Evolutionary conservation across 2,113 vertebrate species (phyloP).

Genomic region (Neolamprologus devosi): DNA sequence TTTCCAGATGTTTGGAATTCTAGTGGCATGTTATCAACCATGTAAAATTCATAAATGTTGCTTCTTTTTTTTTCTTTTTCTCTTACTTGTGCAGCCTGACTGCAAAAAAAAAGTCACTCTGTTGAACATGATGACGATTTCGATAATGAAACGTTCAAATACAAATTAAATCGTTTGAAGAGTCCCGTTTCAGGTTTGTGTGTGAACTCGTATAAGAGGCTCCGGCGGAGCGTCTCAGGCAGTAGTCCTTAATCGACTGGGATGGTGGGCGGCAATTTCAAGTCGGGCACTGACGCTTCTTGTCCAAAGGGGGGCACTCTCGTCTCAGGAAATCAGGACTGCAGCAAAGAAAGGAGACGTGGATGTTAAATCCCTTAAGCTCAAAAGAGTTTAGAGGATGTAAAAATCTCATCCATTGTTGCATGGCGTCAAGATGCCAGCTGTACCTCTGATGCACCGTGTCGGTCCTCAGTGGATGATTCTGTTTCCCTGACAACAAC

Average conservation of each 20-base stretch:
- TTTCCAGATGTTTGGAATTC: neutral
- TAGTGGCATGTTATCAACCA: neutral
- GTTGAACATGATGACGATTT: neutral
- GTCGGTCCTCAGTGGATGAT: slow-evolving; percentile 85
- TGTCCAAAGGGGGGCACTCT: slow-evolving; percentile 51
- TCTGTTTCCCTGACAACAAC: slow-evolving; percentile 99
- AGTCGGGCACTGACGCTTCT: slow-evolving; percentile 29
- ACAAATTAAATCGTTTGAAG: neutral
- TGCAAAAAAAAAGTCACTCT: neutral
- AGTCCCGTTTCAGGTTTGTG: slow-evolving; percentile 1
- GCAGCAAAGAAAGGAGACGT: neutral
- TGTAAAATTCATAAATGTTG: neutral
- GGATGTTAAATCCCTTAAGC: neutral
- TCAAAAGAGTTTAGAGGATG: neutral
- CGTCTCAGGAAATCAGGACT: slow-evolving; percentile 61
- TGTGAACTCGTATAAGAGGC: neutral
- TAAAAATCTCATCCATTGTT: neutral
- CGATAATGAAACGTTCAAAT: neutral
- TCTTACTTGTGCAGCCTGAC: neutral
- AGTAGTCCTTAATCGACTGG: slow-evolving; percentile 9
- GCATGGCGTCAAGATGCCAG: neutral
- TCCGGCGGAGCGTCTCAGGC: neutral
- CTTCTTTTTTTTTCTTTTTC: neutral
- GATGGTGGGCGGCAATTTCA: slow-evolving; percentile 14
- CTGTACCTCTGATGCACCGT: slow-evolving; percentile 82